Percentiles rank a stretch among this genome's conserved stretches.
phyloP scores from a whole-genome alignment of 2,797 vertebrate species.

The Falco novaeseelandiae region DNA sequence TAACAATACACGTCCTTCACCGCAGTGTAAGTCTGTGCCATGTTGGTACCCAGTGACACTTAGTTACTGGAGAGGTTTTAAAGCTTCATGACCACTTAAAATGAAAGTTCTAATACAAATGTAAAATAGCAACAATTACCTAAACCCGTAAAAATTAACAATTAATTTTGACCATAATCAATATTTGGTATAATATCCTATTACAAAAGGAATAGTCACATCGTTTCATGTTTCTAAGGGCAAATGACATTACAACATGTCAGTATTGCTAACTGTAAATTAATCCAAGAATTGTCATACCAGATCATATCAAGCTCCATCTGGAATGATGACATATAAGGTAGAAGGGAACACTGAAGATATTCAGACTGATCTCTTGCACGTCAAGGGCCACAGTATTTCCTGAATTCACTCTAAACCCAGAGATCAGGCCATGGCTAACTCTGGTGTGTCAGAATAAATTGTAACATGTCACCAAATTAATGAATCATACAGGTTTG shows the following conservation, averaged over 20 bases:
- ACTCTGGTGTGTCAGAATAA: background rate
- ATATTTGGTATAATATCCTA: background rate
- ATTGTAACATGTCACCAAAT: background rate
- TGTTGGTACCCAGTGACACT: background rate
- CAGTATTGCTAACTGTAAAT: background rate
- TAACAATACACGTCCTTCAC: background rate
- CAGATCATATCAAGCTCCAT: background rate
- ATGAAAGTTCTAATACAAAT: background rate
- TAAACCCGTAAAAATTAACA: background rate
- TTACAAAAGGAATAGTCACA: background rate
- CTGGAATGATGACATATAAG: background rate
- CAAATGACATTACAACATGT: background rate
- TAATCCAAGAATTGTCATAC: background rate
- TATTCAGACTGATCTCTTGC: background rate
- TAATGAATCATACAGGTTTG: background rate
- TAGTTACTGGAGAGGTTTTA: background rate
- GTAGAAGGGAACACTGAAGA: background rate
- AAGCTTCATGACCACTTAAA: background rate
- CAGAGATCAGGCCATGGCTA: background rate
- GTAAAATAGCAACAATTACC: background rate
- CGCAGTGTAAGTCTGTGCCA: background rate
- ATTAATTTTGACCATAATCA: background rate
- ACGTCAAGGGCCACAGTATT: background rate
- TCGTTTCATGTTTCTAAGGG: background rate
- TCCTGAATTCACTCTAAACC: background rate